These are phyloP conservation scores for Protomyctophum bolini DNA, from an alignment of 2,113 vertebrate genomes.

Conservation along the genomic window DNA sequence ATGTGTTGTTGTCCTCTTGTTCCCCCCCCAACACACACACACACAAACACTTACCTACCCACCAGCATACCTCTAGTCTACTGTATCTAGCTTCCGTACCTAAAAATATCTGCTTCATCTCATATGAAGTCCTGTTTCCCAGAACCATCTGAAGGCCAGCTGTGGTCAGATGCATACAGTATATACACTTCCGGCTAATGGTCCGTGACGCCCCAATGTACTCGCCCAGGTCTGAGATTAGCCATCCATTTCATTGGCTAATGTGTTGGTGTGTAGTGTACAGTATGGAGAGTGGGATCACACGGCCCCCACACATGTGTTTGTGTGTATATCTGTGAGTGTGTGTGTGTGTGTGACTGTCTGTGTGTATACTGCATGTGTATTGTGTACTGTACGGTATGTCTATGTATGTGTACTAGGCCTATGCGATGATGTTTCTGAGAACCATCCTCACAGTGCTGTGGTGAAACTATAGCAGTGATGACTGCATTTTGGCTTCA, in stretches of 20 bases:
- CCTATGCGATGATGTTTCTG: neutral
- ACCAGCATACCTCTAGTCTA: neutral
- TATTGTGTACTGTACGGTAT: neutral
- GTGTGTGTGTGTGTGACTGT: conserved; percentile 9
- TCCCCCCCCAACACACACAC: neutral
- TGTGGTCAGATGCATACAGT: conserved; percentile 18
- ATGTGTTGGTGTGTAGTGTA: conserved; percentile 16
- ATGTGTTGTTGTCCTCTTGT: conserved; percentile 16
- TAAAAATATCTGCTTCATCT: conserved; percentile 31
- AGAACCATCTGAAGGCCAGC: conserved; percentile 37
- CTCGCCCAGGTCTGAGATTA: conserved; percentile 26
- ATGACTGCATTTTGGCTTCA: conserved; percentile 49
- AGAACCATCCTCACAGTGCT: conserved; percentile 21
- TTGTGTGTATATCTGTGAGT: too few species aligned
- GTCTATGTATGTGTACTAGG: neutral
- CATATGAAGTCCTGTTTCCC: conserved; percentile 40
- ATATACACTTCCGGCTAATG: conserved; percentile 50
- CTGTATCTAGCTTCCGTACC: conserved; percentile 7
- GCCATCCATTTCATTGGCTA: conserved; percentile 60
- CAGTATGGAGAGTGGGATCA: conserved; percentile 7
- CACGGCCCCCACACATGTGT: neutral
- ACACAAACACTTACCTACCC: neutral
- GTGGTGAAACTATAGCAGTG: conserved; percentile 33
- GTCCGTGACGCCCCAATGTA: conserved; percentile 32
- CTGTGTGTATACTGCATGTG: neutral